These are phyloP conservation scores for Holotrichia oblita DNA, from an alignment of 1,140 invertebrate species.

Conservation along the genomic window DNA sequence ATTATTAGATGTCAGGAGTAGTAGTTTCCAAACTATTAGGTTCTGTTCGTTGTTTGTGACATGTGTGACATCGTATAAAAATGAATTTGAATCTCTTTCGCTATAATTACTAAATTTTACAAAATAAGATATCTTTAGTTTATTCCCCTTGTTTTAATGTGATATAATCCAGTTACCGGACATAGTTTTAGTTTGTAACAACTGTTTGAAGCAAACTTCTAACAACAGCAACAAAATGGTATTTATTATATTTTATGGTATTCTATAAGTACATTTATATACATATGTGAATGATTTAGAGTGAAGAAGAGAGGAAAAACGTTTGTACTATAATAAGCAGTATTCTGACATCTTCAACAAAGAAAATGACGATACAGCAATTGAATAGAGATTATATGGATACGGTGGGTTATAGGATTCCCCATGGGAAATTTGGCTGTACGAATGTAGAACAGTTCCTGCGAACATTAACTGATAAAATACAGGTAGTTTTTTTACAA, in stretches of 20 bases:
- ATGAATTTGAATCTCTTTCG: too few relatives aligned
- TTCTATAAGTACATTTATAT: too few relatives aligned
- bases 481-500: neutral
- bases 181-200: too few relatives aligned
- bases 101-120: too few relatives aligned
- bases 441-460: neutral
- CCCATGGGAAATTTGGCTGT: constrained; percentile 7
- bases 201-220: neutral
- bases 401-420: neutral
- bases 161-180: too few relatives aligned
- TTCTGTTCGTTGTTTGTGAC: too few relatives aligned
- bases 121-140: too few relatives aligned
- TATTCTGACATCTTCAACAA: neutral
- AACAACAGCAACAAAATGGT: neutral
- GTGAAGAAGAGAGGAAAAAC: neutral
- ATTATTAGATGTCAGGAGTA: too few relatives aligned
- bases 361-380: constrained; percentile 17
- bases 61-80: too few relatives aligned
- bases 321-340: constrained; percentile 15
- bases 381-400: neutral
- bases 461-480: neutral
- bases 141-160: too few relatives aligned
- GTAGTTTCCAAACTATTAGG: too few relatives aligned
- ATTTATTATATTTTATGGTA: neutral
- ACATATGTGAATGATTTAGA: neutral